phyloP scores from a whole-genome alignment of 2,797 vertebrate genomes.

The Apogon hyalosoma region DNA sequence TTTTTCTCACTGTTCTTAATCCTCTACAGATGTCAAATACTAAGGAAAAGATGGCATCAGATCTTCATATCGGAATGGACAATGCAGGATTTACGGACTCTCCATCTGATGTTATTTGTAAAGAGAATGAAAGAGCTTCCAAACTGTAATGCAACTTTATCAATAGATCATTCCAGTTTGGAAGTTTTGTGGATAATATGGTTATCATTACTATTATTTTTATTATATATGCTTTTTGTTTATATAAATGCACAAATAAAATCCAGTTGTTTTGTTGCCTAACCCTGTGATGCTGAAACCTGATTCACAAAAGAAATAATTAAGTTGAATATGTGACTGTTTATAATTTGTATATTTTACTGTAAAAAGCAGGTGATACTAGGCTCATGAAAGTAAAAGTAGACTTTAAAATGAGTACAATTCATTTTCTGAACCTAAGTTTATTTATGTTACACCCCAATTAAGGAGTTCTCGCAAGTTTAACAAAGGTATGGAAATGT shows the following conservation, averaged over 20 bases:
- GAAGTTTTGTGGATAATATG: background rate
- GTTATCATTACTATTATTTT: background rate
- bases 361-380: background rate
- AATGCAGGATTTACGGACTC: slow-evolving; percentile 61
- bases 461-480: background rate
- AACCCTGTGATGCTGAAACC: background rate
- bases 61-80: slow-evolving; percentile 57
- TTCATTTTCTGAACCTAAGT: background rate
- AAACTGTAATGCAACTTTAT: slow-evolving; percentile 65
- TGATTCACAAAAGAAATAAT: slow-evolving; percentile 11
- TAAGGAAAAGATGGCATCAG: slow-evolving; percentile 57
- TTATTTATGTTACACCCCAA: background rate
- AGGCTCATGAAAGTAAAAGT: background rate
- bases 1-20: slow-evolving; percentile 22
- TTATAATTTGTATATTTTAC: no score
- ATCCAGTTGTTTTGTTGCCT: slow-evolving; percentile 8
- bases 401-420: background rate
- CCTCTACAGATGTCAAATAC: slow-evolving; percentile 55
- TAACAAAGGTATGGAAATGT: background rate
- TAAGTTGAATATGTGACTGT: background rate
- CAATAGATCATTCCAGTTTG: background rate
- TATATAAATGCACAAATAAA: slow-evolving; percentile 4
- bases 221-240: background rate
- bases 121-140: slow-evolving; percentile 66
- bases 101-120: slow-evolving; percentile 48